phyloP scores from a whole-genome alignment of 2,888 invertebrate species.

The Tetramorium bicarinatum region DNA sequence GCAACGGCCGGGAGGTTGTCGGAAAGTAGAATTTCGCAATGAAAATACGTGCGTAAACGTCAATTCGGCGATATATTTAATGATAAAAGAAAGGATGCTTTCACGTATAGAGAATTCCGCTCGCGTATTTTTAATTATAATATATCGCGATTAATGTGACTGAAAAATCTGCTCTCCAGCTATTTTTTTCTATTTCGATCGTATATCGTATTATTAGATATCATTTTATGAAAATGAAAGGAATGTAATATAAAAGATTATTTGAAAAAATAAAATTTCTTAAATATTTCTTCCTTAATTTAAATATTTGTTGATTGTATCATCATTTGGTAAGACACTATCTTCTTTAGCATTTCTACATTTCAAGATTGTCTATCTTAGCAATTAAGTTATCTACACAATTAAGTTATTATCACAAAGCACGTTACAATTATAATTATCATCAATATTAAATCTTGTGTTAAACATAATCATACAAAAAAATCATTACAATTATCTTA shows the following conservation, averaged over 20 bases:
- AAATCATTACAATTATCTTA: background rate
- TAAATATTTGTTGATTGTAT: background rate
- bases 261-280: background rate
- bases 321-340: background rate
- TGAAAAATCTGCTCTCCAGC: background rate
- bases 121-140: background rate
- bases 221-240: background rate
- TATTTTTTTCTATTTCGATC: background rate
- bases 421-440: background rate
- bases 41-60: background rate
- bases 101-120: background rate
- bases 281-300: background rate
- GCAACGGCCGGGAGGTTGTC: slow-evolving; percentile 22
- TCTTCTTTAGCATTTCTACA: background rate
- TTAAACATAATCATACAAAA: too few species aligned
- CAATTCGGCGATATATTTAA: background rate
- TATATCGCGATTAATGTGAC: background rate
- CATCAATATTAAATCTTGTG: background rate
- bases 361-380: background rate
- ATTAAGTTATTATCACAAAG: background rate
- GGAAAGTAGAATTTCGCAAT: background rate
- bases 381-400: background rate
- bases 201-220: background rate
- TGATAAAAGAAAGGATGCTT: background rate
- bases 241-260: background rate